Base-by-base conservation (phyloP, 1,140 invertebrate genomes). In the Grapholita molesta region DNA sequence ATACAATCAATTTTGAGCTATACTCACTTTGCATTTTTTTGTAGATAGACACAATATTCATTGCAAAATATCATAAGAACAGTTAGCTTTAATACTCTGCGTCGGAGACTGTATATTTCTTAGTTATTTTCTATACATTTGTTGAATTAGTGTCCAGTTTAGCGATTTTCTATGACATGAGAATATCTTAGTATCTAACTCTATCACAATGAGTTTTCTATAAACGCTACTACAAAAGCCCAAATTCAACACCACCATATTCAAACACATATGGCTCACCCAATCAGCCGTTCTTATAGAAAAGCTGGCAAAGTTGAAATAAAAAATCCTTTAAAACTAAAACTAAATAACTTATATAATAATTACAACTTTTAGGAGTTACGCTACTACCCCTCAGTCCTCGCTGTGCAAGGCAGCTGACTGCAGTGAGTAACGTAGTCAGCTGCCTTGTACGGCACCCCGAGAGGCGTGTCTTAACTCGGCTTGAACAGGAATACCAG, bases 11-110 rank as follows among this genome's bases (percentile, higher is more conserved):
- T n/a, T 38, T 38, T n/a, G n/a, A 38, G 21, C 42, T 48, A 18
- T 21, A 21, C 18, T 15, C 42, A 48, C 42, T 48, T 12, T 48
- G n/a, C 18, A 21, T 9, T 2, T 48, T 61, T 28, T 61, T 28
- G 55, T 61, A 61, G 25, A 61, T 61, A 61, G 55, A 61, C 24
- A 61, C 55, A 28, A 61, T 15, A 28, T n/a, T 30, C 25, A 61
- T 61, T 30, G 23, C 55, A 61, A 61, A 61, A 57, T 61, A 61
- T 61, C 55, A 61, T 61, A 48, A 48, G 55, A 61, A 61, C 55
- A 61, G 24, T 30, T 61, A 61, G 55, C 55, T 61, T 28, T 61
- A 61, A 61, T 30, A 61, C 24, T 30, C 24, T 61, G 55, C 55
- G 55, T 61, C 55, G n/a, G 25, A 61, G 55, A 61, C 53, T 55